phyloP scores from a whole-genome alignment of 2,113 vertebrate genomes.

The Peromyscus polionotus region DNA sequence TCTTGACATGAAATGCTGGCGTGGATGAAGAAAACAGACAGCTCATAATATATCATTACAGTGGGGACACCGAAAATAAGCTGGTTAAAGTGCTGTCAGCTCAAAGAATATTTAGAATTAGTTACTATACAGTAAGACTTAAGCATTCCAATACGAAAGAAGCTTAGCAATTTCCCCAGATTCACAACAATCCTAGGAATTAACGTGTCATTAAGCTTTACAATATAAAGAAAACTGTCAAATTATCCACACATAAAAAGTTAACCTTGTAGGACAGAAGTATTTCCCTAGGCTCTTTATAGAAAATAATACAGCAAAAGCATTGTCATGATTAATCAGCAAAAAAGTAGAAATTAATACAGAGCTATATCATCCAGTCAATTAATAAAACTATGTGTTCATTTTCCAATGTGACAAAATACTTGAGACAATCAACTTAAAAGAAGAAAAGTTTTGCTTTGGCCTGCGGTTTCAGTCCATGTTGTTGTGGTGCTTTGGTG shows the following conservation, averaged over 20 bases:
- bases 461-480: neutral
- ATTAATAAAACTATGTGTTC: neutral
- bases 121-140: neutral
- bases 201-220: conserved; percentile 27
- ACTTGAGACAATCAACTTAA: neutral
- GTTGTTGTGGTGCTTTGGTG: neutral
- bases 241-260: neutral
- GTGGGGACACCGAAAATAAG: neutral
- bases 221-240: neutral
- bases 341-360: conserved; percentile 22
- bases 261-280: neutral
- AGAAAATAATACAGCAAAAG: conserved; percentile 21
- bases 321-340: neutral
- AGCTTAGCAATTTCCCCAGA: neutral
- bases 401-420: neutral
- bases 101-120: conserved; percentile 42
- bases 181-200: conserved; percentile 28
- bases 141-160: neutral
- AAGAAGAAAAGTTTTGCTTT: neutral
- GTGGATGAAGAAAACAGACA: neutral
- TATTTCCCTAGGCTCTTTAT: neutral
- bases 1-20: conserved; percentile 26
- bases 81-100: neutral
- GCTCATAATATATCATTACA: neutral
- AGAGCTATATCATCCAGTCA: neutral